Evolutionary conservation across 2,888 invertebrate species (phyloP), one percentile per base, ranked within the genome.

Genomic region (Cheilosia vernalis): DNA sequence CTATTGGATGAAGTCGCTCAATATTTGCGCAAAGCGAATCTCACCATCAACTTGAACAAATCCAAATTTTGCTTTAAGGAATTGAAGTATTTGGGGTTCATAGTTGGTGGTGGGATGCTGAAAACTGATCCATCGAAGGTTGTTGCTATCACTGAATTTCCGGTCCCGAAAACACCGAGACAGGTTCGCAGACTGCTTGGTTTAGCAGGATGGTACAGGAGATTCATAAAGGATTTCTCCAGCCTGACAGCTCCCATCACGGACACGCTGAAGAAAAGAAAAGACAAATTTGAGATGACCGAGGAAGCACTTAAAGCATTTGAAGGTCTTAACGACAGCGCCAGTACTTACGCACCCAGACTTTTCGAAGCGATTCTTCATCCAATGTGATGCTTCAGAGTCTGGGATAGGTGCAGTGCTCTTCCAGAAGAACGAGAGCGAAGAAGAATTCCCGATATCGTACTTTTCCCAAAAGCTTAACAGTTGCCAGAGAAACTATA

Each of bases 321-420:
- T 21, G 69, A 82, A 0, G 15, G 40, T 10, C 9, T 87, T 0
- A 13, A 81, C 79, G 0, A 64, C 78, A 0, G 83, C 87, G 0
- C 87, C 86, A 0, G 72, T 85, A 0, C 55, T 87, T 7, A 67
- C 82, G 10, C 78, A 80, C 4, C 72, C 87, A 1, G 37, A 87
- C 21, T 87, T 87, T 42, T 13, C 37, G 2, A 10, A 3, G 1
- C 13, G 3, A 37, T 37, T 37, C 2, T 37, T 37, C 4, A 37
- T 87, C 0, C 83, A 85, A 17, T 88, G 87, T 21, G 78, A 87
- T 44, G 80, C 76, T 7, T 56, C 56, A 2, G 17, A 33, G 0
- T 56, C 33, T n/a, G 56, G 33, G 17, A 56, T 56, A 33, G 33
- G 33, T 3, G 30, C 53, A 13, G n/a, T n/a, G n/a, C n/a, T n/a